Base-by-base conservation (phyloP, 2,888 invertebrate genomes). In the Heliconius charithonia region DNA sequence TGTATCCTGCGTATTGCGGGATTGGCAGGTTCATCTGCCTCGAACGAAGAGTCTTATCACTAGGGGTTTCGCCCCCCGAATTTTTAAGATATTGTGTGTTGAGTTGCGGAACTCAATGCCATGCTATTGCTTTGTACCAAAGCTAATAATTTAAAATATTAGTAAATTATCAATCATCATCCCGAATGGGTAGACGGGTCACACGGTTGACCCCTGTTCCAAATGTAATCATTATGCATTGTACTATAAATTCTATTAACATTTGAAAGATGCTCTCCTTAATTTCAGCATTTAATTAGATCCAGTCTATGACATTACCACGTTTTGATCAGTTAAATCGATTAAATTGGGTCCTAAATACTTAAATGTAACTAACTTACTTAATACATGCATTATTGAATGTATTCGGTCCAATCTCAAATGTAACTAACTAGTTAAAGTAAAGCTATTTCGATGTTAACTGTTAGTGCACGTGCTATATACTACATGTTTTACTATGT, bases 371-470 rank as follows among this genome's bases (percentile, higher is more conserved):
- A 65, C 62, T 78, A 76, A 79, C 69, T 66, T 75, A 79, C 69
- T 66, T 72, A 75, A 81, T 78, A 78, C 77, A 79, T 74, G 66
- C 71, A 74, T 80, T 76, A 80, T 76, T 75, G 78, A 74, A 78
- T 75, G 77, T 79, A 72, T 66, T 76, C 76, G 77, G 73, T 73
- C 69, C 72, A 41, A 76, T 76, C 69, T 73, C 59, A 62, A 75
- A 80, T 77, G 80, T 56, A 77, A 81, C 73, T 37, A 73, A 77
- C 81, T 78, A 45, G 69, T 69, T 45, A 73, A 77, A 77, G 79
- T 73, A 84, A 85, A 86, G 84, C 84, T 82, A 82, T 87, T 89
- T 85, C 83, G 78, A 76, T 85, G 82, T 86, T 85, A 83, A 76
- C 78, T 80, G 67, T 80, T 69, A 77, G 51, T 81, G 83, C 84